Evolutionary conservation across 2,113 vertebrate species (phyloP).

Genomic region (Eublepharis macularius): DNA sequence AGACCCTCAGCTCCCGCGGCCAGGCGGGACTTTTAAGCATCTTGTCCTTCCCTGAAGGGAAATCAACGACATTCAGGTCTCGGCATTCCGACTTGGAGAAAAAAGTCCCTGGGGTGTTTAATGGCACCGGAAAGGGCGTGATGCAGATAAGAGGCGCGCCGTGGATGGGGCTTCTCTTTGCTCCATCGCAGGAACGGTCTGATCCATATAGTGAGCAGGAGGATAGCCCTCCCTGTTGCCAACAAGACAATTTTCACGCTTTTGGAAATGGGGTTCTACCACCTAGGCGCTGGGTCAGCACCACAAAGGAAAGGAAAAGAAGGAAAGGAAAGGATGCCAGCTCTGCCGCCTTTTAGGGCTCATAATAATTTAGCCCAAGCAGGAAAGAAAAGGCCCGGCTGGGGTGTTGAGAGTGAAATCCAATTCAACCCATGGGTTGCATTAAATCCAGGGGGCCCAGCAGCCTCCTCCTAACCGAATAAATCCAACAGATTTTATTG

Average conservation of each 20-base stretch:
- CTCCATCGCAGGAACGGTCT: rapidly evolving
- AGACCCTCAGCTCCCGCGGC: background rate
- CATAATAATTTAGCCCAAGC: background rate
- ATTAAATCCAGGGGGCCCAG: background rate
- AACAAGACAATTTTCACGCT: slow-evolving; percentile 21
- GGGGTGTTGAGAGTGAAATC: background rate
- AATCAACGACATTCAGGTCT: background rate
- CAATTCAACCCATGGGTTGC: background rate
- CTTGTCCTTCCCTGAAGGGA: background rate
- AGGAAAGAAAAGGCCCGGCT: background rate
- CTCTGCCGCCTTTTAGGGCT: background rate
- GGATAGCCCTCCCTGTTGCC: rapidly evolving
- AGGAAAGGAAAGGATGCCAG: background rate
- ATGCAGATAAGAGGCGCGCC: rapidly evolving
- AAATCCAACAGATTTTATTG: background rate
- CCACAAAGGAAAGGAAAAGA: background rate
- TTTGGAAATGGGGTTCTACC: background rate
- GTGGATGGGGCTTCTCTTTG: background rate
- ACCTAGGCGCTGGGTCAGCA: background rate
- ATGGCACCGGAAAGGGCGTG: background rate
- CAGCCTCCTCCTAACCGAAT: background rate
- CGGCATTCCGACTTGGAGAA: no score
- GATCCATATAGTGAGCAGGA: slow-evolving; percentile 5
- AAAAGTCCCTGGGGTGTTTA: background rate
- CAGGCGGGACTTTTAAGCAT: no score